Evolutionary conservation across 2,797 vertebrate genomes (phyloP), one percentile per base, ranked within the genome.

Genomic region (Channa striata): DNA sequence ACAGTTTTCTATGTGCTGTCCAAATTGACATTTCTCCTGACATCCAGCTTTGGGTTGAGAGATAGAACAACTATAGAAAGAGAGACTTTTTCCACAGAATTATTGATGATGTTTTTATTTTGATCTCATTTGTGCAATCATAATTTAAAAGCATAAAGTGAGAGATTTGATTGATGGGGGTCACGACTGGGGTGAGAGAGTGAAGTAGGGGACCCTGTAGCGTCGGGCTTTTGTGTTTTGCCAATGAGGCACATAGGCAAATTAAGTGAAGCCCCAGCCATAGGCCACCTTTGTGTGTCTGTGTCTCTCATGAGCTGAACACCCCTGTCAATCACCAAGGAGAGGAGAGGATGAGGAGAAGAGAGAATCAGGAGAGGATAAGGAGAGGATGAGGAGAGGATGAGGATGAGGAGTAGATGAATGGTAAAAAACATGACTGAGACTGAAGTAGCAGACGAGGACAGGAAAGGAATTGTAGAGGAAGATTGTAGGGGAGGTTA

Each of bases 261-360:
- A 91, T 90, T 84, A 82, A 77, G 69, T 60, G 0, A 83, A 67
- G 80, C 80, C 78, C 62, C 72, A 48, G 68, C 90, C 88, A 92
- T 72, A 61, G 67, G 70, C 44, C 51, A 67, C 67, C 78, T 88
- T 91, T 91, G 83, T 91, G 67, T 84, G 39, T 34, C 51, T 51
- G 56, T 76, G 67, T 72, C 63, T 69, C 59, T 50, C 49, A 33
- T 64, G 72, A 78, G 79, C 66, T 68, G 68, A 53, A 52, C 60
- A 51, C n/a, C 58, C 42, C 44, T 59, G 79, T 78, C 80, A 82
- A 74, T 77, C 72, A 73, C n/a, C 0, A 34, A 6, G 57, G 57
- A 37, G 40, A 11, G 21, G 46, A 56, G 37, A 40, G 23, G 25
- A 39, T 14, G 36, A 20, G 34, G 51, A 59, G 25, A 30, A 25